Evolutionary conservation across 2,888 invertebrate genomes (phyloP), one percentile per base, ranked within the genome.

Genomic region (Dasysyrphus tricinctus): DNA sequence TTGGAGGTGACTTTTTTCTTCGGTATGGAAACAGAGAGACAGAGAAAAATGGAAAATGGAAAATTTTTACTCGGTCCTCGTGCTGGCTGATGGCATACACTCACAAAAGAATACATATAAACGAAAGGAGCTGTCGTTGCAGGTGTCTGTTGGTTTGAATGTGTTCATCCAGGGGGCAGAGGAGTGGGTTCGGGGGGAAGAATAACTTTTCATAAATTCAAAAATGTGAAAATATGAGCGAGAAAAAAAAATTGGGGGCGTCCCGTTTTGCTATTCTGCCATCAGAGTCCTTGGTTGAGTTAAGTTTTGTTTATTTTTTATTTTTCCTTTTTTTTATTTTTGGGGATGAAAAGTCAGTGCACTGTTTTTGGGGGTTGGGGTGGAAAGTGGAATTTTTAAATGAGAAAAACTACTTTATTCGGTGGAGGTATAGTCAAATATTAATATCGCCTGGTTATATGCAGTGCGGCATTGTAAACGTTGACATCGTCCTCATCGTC

Each of bases 201-300:
- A 75, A 86, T 86, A 78, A 86, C 81, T 86, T 86, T 86, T 86
- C 86, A 86, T 86, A 86, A 86, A 86, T 86, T 86, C 86, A 86
- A 86, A 86, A 86, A 86, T 86, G 86, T 82, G 86, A 86, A 86
- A 82, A 86, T 86, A 86, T 86, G 86, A 86, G 74, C 82, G 86
- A 81, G 86, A 78, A 61, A 74, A 77, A 72, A 75, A 77, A 82
- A 70, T 86, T 86, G 86, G 86, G 86, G 86, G 86, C 86, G 86
- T 86, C 86, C 70, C 86, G 65, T 82, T 78, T 82, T 81, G 67
- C 19, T 78, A 19, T 24, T 67, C 16, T 51, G 4, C 3, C 11
- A 11, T 4, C 16, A 34, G 49, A 78, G 78, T 78, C 49, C 61
- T 76, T 72, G 51, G 37, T 74, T 42, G 1, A 70, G 34, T 44